Base-by-base conservation (phyloP, 2,888 invertebrate species). In the Andrena praecox region DNA sequence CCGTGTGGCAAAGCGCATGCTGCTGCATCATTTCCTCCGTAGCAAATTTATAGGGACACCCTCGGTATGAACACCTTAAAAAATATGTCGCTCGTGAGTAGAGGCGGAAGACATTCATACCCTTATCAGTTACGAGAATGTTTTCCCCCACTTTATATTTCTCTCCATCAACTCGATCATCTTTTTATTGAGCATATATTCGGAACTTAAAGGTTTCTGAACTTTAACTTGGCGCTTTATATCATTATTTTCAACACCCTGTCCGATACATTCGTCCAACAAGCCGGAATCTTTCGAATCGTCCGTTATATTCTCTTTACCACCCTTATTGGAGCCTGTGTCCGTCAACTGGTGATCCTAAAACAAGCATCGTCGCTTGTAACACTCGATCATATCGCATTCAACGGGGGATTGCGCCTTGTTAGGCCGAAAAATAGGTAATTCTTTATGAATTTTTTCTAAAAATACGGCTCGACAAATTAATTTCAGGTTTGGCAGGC, bases 41-140 rank as follows among this genome's bases (percentile, higher is more conserved):
- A 62, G 90, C 87, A 75, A 96, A 96, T 88, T 95, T 95, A 75
- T 95, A 95, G 4, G 93, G 91, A 88, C 96, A 96, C 33, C 95
- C 94, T 75, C 94, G 94, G 33, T 95, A 91, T 2, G 94, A 92
- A 90, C 96, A 96, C 81, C 95, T 96, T 85, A 2, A 77, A 69
- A 67, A 50, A 87, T 82, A 79, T 10, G 42, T 59, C 29, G 29
- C 77, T 50, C 75, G 56, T 50, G 12, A 69, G 12, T 62, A 27
- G 48, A 20, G 29, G 27, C 24, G 50, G 60, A 42, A 1, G 24
- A 31, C 5, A 50, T 31, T 24, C 24, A 31, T 54, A 8, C 8
- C 33, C 56, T 35, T 2, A 70, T n/a, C n/a, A 35, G 2, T 33
- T 63, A 56, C 31, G 35, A 76, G 24, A 35, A 20, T 35, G 35